These are phyloP conservation scores for Halictus ligatus DNA, from an alignment of 2,888 invertebrate species.

Conservation along the genomic window DNA sequence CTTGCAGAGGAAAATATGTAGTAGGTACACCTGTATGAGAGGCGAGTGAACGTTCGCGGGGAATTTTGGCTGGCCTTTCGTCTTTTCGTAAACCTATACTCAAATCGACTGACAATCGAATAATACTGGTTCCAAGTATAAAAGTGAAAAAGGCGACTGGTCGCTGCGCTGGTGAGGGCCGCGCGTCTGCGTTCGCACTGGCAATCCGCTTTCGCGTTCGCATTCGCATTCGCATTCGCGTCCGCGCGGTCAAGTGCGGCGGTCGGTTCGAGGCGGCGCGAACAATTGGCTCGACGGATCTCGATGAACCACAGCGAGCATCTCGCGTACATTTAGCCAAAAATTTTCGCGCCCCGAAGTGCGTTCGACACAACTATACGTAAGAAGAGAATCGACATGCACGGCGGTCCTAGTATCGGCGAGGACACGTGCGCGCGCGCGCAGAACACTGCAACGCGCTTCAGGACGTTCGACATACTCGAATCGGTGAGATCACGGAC, in stretches of 20 bases:
- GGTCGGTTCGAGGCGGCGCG: slow-evolving; percentile 12
- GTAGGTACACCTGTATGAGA: background rate
- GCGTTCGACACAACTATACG: slow-evolving; percentile 11
- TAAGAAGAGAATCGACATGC: slow-evolving; percentile 19
- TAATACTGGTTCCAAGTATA: slow-evolving; percentile 66
- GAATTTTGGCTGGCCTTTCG: background rate
- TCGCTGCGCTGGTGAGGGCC: background rate
- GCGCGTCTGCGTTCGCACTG: background rate
- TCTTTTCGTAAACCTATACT: background rate
- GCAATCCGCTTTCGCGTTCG: background rate
- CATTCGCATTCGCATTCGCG: background rate
- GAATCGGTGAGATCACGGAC: slow-evolving; percentile 11
- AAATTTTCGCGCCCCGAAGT: slow-evolving; percentile 6
- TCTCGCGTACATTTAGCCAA: slow-evolving; percentile 3
- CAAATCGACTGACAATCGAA: slow-evolving; percentile 29
- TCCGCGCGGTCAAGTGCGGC: slow-evolving; percentile 1
- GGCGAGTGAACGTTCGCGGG: background rate
- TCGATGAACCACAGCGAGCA: slow-evolving; percentile 55
- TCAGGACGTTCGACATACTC: background rate
- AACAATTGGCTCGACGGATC: slow-evolving; percentile 31
- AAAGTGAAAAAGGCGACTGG: slow-evolving; percentile 71
- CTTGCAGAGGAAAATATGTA: background rate
- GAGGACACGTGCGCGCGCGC: background rate
- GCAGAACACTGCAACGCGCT: background rate
- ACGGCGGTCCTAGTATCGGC: slow-evolving; percentile 54